Percentiles rank a stretch among this genome's conserved stretches.
Conservation (phyloP, 2,113 vertebrate species). For the Oryzias woworae region DNA sequence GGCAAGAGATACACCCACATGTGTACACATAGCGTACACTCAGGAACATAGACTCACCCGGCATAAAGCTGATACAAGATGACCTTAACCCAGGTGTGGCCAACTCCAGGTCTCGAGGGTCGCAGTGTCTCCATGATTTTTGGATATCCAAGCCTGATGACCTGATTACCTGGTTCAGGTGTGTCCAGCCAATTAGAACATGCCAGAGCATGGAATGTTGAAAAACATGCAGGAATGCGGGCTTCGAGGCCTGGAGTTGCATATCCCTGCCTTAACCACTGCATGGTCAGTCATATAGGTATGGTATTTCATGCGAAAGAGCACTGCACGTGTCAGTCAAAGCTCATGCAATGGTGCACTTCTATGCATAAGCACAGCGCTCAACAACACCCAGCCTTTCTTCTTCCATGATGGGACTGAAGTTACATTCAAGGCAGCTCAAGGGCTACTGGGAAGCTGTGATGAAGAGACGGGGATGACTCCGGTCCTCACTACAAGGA, state of each 20-base stretch:
- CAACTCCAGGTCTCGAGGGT: too few species aligned
- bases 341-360: conserved; percentile 28
- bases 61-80: neutral
- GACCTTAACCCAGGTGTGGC: neutral
- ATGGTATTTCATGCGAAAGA: conserved; percentile 10
- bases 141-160: too few species aligned
- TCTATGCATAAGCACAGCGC: conserved; percentile 22
- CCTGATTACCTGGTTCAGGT: too few species aligned
- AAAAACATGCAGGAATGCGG: too few species aligned
- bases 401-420: conserved; percentile 1
- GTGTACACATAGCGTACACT: neutral
- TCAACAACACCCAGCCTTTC: conserved; percentile 38
- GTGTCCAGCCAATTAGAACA: too few species aligned
- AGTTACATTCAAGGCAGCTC: conserved; percentile 2
- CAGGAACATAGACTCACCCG: too few species aligned
- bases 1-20: conserved; percentile 29
- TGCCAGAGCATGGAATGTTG: too few species aligned
- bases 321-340: neutral
- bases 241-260: too few species aligned
- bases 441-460: conserved; percentile 13
- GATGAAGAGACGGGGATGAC: conserved; percentile 21
- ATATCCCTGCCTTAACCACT: neutral
- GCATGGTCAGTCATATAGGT: conserved; percentile 12
- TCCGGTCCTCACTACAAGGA: conserved; percentile 19
- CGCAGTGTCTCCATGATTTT: too few species aligned